phyloP scores from a whole-genome alignment of 1,140 invertebrate genomes.

The Lethrus apterus region DNA sequence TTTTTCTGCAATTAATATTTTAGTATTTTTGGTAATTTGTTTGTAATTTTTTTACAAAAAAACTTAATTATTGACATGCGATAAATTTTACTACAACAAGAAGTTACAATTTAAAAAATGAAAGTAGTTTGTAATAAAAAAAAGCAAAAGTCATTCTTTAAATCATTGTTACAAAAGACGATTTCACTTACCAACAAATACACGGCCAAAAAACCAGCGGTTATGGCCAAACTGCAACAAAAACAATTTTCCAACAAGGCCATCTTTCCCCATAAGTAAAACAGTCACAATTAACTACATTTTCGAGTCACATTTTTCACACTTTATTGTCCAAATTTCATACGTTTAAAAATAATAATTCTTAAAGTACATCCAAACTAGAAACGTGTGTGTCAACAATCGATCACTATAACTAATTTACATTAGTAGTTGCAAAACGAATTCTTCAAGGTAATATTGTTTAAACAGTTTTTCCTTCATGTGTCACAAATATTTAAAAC shows the following conservation, averaged over 20 bases:
- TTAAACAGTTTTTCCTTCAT: not conserved
- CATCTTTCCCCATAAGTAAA: constrained; percentile 13
- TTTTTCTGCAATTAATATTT: too few species aligned
- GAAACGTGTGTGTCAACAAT: not conserved
- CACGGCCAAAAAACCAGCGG: constrained; percentile 17
- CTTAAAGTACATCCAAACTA: not conserved
- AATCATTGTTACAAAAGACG: too few species aligned
- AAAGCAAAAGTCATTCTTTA: too few species aligned
- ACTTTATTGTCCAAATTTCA: constrained; percentile 4
- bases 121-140: too few species aligned
- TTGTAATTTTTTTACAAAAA: too few species aligned
- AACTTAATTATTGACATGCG: too few species aligned
- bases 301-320: not conserved
- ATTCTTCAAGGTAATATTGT: constrained; percentile 11
- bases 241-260: constrained; percentile 17
- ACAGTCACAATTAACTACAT: constrained; percentile 7
- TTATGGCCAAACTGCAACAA: constrained; percentile 18
- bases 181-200: constrained; percentile 19
- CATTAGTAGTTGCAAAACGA: constrained; percentile 6
- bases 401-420: constrained; percentile 2
- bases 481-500: constrained; percentile 2
- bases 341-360: too few species aligned
- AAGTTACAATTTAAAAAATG: too few species aligned
- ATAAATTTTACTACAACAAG: too few species aligned
- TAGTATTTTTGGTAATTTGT: too few species aligned